Evolutionary conservation across 2,888 invertebrate genomes (phyloP).

Genomic region (Prenolepis imparis): DNA sequence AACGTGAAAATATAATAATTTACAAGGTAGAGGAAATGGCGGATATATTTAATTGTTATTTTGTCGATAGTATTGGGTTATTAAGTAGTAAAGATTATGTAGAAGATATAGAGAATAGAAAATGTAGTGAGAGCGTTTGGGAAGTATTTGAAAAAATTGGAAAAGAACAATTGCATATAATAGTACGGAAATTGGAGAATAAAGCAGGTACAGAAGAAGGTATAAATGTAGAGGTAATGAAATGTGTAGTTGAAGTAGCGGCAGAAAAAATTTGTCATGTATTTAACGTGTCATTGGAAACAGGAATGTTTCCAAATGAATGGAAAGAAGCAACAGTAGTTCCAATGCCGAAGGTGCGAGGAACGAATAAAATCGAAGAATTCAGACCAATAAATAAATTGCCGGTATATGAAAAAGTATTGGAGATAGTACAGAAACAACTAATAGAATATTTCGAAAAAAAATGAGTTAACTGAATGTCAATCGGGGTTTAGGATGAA

Average conservation of each 20-base stretch:
- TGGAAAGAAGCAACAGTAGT: slow-evolving; percentile 24
- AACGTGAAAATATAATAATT: too few relatives aligned
- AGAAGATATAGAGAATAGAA: neutral
- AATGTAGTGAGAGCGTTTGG: neutral
- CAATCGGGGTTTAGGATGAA: slow-evolving; percentile 56
- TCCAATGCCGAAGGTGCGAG: slow-evolving; percentile 9
- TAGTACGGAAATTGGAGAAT: neutral
- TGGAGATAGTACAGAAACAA: slow-evolving; percentile 26
- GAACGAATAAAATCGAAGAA: slow-evolving; percentile 21
- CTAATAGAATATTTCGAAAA: slow-evolving; percentile 23
- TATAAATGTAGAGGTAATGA: neutral
- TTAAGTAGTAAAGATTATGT: too few relatives aligned
- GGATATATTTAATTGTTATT: too few relatives aligned
- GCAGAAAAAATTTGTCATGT: slow-evolving; percentile 1
- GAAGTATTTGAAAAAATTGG: neutral
- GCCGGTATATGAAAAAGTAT: slow-evolving; percentile 8
- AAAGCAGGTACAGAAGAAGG: slow-evolving; percentile 11
- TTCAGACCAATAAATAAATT: slow-evolving; percentile 13
- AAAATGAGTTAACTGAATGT: slow-evolving; percentile 3
- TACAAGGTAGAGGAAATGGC: too few relatives aligned
- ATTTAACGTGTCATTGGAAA: neutral
- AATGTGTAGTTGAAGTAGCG: slow-evolving; percentile 1
- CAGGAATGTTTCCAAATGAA: neutral
- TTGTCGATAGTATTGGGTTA: too few relatives aligned
- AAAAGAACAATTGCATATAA: neutral